Conservation (phyloP, 1,140 invertebrate species). For the Maconellicoccus hirsutus region DNA sequence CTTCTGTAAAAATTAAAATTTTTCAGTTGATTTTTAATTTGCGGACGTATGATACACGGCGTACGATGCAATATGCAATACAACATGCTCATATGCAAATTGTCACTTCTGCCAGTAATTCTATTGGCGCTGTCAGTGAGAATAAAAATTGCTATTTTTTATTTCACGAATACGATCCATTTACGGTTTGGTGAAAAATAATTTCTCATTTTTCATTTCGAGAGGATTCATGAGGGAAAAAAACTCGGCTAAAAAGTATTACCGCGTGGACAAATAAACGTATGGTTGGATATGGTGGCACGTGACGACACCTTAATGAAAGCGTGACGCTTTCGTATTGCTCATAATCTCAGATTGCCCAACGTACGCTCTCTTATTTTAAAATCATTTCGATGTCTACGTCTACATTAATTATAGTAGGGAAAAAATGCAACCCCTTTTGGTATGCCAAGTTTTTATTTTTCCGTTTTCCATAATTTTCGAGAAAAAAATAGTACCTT, state of each 20-base stretch:
- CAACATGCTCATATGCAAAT: no score
- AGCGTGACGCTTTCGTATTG: not conserved
- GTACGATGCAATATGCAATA: no score
- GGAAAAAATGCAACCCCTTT: slow-evolving; percentile 12
- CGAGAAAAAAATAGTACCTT: slow-evolving; percentile 1
- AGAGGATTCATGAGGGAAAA: not conserved
- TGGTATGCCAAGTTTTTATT: slow-evolving; percentile 16
- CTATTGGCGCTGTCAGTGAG: no score
- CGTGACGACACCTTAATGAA: not conserved
- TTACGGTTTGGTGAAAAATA: not conserved
- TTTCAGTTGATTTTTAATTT: no score
- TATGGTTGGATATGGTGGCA: not conserved
- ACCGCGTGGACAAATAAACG: not conserved
- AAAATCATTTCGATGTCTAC: slow-evolving; percentile 21
- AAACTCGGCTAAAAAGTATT: not conserved
- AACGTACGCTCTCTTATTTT: slow-evolving; percentile 7
- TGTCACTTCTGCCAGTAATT: no score
- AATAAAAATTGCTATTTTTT: no score
- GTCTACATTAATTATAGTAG: slow-evolving; percentile 14
- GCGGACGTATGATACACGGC: no score
- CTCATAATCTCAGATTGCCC: not conserved
- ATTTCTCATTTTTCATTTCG: not conserved
- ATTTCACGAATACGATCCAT: no score
- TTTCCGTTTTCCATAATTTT: slow-evolving; percentile 12
- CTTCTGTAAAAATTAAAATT: no score